These are phyloP conservation scores for Piaya cayana DNA, from an alignment of 2,113 vertebrate genomes.

Conservation along the genomic window DNA sequence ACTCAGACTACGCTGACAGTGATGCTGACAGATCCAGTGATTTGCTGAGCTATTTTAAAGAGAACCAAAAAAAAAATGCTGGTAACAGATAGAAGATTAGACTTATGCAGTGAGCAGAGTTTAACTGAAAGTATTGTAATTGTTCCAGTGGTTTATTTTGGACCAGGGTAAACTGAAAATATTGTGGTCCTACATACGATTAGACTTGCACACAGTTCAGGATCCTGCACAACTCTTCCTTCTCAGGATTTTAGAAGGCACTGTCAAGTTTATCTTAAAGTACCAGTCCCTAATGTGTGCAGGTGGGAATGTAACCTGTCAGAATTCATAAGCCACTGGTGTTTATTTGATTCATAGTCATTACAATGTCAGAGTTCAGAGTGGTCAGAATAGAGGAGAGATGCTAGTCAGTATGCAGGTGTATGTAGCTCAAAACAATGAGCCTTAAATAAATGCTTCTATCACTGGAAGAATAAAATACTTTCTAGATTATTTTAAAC, in stretches of 20 bases:
- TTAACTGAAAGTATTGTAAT: background rate
- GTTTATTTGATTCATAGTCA: background rate
- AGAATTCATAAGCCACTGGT: background rate
- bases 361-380: background rate
- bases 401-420: background rate
- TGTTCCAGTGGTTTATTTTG: background rate
- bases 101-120: background rate
- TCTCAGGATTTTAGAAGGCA: background rate
- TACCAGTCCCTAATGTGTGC: background rate
- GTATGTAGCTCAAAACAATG: background rate
- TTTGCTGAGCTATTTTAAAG: background rate
- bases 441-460: background rate
- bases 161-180: background rate
- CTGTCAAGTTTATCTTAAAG: background rate
- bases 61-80: background rate
- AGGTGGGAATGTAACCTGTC: background rate
- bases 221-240: background rate
- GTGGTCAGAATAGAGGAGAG: background rate
- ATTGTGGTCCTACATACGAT: fast-evolving
- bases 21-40: background rate
- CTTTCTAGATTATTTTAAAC: background rate
- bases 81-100: background rate
- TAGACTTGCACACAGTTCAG: background rate
- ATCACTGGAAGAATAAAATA: background rate
- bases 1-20: background rate